phyloP scores from a whole-genome alignment of 2,888 invertebrate species.

The Plutella xylostella region DNA sequence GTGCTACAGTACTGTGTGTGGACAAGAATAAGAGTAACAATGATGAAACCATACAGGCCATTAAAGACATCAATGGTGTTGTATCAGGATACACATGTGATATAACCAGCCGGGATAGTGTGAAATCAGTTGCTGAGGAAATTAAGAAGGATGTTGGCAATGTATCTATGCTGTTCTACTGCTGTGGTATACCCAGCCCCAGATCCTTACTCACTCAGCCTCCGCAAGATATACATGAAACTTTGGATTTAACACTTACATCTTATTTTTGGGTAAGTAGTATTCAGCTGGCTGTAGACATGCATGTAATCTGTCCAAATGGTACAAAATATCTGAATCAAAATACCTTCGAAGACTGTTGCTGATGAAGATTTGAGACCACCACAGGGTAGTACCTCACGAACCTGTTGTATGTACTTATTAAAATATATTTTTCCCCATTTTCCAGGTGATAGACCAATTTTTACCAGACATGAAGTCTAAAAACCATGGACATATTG shows the following conservation, averaged over 20 bases:
- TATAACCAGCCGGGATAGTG: slow-evolving; percentile 65
- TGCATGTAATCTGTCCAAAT: too few relatives aligned
- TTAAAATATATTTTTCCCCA: too few relatives aligned
- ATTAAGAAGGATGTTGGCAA: slow-evolving; percentile 65
- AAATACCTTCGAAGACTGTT: too few relatives aligned
- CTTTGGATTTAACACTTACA: slow-evolving; percentile 69
- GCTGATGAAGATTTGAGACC: too few relatives aligned
- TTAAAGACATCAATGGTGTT: slow-evolving; percentile 52
- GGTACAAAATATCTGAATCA: too few relatives aligned
- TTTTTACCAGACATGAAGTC: slow-evolving; percentile 72
- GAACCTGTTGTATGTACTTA: too few relatives aligned
- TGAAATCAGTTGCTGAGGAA: slow-evolving; percentile 45
- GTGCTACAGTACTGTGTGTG: slow-evolving; percentile 73
- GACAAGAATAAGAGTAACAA: slow-evolving; percentile 71
- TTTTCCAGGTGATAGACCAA: slow-evolving; percentile 64
- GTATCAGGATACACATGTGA: slow-evolving; percentile 67
- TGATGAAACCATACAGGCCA: slow-evolving; percentile 52
- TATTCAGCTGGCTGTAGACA: too few relatives aligned
- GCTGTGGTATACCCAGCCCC: slow-evolving; percentile 73
- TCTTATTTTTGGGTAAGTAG: slow-evolving; percentile 74
- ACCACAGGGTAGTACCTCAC: too few relatives aligned
- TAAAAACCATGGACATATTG: slow-evolving; percentile 70
- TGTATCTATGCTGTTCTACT: slow-evolving; percentile 73
- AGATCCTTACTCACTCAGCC: slow-evolving; percentile 60
- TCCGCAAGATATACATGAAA: slow-evolving; percentile 62